Percentiles rank a stretch among this genome's conserved stretches.
These are phyloP conservation scores for Aphelenchoides besseyi DNA, from an alignment of 1,140 invertebrate genomes.

Conservation along the genomic window DNA sequence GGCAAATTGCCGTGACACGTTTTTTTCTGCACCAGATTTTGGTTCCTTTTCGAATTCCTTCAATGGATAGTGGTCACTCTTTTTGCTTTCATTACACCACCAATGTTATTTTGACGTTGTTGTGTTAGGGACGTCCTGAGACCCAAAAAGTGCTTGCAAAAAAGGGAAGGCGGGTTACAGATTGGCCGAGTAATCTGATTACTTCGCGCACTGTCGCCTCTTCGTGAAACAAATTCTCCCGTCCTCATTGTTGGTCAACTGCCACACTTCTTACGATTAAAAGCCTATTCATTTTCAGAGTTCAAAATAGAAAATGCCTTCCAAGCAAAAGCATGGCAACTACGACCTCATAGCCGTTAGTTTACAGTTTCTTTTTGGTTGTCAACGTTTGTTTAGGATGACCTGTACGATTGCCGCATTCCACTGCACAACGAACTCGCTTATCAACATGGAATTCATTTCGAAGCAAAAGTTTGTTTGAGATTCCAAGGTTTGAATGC, in stretches of 20 bases:
- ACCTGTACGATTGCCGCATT: conserved; percentile 87
- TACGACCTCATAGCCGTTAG: conserved; percentile 24
- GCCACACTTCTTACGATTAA: background rate
- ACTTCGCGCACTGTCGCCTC: background rate
- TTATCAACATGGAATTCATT: conserved; percentile 90
- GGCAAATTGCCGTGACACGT: no score
- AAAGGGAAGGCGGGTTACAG: background rate
- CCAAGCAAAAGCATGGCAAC: conserved; percentile 43
- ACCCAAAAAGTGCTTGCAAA: no score
- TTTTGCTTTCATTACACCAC: no score
- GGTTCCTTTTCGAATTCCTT: no score
- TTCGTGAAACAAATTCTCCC: background rate
- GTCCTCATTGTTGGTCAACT: background rate
- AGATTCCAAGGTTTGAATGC: background rate
- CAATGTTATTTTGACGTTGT: no score
- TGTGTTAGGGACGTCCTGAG: no score
- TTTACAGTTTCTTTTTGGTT: no score
- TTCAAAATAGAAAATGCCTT: conserved; percentile 31
- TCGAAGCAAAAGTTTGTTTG: conserved; percentile 85
- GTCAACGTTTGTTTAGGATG: conserved; percentile 86
- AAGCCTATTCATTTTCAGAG: conserved; percentile 7
- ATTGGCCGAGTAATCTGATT: background rate
- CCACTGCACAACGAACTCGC: conserved; percentile 90
- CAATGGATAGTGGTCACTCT: no score
- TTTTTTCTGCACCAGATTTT: no score